Conservation (phyloP, 2,797 vertebrate species). For the Phrynocephalus vlangalii region DNA sequence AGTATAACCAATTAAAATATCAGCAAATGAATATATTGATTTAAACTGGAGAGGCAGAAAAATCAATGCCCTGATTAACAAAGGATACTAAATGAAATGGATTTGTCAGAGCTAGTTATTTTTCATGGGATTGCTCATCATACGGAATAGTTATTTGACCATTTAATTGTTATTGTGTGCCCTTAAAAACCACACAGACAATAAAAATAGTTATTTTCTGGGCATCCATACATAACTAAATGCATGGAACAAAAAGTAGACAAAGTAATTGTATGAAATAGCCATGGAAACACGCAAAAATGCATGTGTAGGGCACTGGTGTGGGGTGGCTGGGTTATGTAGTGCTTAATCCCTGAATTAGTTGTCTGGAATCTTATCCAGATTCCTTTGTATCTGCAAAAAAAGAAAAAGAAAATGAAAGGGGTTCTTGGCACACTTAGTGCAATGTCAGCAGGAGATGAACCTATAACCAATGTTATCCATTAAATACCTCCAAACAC, state of each 20-base stretch:
- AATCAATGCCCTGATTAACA: slow-evolving; percentile 19
- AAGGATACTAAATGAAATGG: slow-evolving; percentile 18
- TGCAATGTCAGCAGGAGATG: slow-evolving; percentile 48
- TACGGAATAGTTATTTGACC: background rate
- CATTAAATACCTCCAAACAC: slow-evolving; percentile 37
- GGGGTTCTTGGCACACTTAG: slow-evolving; percentile 48
- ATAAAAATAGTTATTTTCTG: slow-evolving; percentile 17
- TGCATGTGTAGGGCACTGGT: slow-evolving; percentile 16
- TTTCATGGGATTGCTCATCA: slow-evolving; percentile 29
- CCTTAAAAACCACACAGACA: background rate
- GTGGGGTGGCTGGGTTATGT: slow-evolving; percentile 23
- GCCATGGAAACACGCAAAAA: slow-evolving; percentile 39
- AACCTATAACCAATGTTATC: slow-evolving; percentile 54
- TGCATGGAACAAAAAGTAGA: slow-evolving; percentile 49
- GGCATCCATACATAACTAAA: slow-evolving; percentile 48
- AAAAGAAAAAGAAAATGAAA: background rate
- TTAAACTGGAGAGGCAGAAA: background rate
- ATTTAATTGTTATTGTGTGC: background rate
- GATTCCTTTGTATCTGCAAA: slow-evolving; percentile 59
- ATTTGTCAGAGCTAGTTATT: slow-evolving; percentile 13
- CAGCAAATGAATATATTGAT: background rate
- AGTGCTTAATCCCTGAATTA: slow-evolving; percentile 51
- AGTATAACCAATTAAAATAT: slow-evolving; percentile 25
- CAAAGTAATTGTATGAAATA: slow-evolving; percentile 45
- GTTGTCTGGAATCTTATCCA: slow-evolving; percentile 57